Evolutionary conservation across 2,113 vertebrate species (phyloP).

Genomic region (Indicator indicator): DNA sequence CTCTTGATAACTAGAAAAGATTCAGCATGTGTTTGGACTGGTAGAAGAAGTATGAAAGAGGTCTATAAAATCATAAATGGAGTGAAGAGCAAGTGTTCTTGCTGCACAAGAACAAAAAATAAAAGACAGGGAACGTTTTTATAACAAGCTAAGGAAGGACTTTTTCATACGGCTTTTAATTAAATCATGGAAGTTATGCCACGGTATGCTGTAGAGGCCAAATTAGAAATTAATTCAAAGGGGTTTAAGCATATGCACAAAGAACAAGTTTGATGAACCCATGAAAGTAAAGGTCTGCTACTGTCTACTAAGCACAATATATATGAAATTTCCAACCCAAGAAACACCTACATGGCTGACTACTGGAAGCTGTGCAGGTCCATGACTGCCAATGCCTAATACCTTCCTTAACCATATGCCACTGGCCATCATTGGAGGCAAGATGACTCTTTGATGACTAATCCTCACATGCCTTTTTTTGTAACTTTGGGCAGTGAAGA

Average conservation of each 20-base stretch:
- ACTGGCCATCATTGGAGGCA: background rate
- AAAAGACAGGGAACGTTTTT: background rate
- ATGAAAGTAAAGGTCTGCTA: background rate
- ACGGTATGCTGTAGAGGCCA: background rate
- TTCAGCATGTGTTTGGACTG: background rate
- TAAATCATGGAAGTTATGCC: background rate
- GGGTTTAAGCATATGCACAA: background rate
- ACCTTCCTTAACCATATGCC: background rate
- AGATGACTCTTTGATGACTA: background rate
- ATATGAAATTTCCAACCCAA: background rate
- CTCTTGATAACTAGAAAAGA: background rate
- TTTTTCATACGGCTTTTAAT: background rate
- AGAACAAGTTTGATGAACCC: background rate
- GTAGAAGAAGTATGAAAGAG: background rate
- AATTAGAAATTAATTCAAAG: background rate
- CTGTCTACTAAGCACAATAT: background rate
- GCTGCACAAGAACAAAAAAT: background rate
- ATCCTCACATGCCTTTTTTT: background rate
- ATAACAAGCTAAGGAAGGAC: background rate
- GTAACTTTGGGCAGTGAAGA: background rate
- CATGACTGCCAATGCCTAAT: background rate
- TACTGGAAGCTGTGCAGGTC: background rate
- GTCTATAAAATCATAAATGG: background rate
- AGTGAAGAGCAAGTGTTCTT: background rate
- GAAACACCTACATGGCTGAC: background rate